Conservation (phyloP, 2,888 invertebrate species). For the Julus scandinavius region DNA sequence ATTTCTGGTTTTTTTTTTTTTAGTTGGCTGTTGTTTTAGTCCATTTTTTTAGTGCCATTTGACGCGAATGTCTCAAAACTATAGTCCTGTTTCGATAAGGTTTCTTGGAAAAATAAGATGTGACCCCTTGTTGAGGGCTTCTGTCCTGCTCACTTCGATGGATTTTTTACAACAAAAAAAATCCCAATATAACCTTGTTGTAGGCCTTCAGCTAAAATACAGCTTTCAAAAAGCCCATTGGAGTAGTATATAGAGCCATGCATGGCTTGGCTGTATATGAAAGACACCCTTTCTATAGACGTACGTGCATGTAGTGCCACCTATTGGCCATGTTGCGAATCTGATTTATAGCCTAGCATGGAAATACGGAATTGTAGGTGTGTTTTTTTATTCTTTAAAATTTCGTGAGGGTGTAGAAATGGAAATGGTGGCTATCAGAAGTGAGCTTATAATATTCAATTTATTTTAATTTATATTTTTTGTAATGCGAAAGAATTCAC, state of each 20-base stretch:
- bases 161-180: neutral
- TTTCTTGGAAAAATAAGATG: neutral
- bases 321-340: neutral
- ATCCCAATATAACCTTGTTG: neutral
- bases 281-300: neutral
- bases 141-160: neutral
- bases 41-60: constrained; percentile 18
- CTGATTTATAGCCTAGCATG: neutral
- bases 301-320: neutral
- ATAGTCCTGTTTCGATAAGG: neutral
- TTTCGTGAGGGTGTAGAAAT: too few relatives aligned
- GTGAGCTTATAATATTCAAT: too few relatives aligned
- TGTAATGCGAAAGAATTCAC: too few relatives aligned
- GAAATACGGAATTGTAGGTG: too few relatives aligned
- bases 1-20: constrained; percentile 6
- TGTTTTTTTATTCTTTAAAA: too few relatives aligned
- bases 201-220: neutral
- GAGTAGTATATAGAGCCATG: neutral
- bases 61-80: neutral
- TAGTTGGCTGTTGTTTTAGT: neutral
- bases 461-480: too few relatives aligned
- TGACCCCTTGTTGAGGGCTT: neutral
- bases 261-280: neutral
- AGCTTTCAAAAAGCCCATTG: neutral
- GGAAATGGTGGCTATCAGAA: too few relatives aligned